phyloP scores from a whole-genome alignment of 2,797 vertebrate genomes.

The Avahi laniger region DNA sequence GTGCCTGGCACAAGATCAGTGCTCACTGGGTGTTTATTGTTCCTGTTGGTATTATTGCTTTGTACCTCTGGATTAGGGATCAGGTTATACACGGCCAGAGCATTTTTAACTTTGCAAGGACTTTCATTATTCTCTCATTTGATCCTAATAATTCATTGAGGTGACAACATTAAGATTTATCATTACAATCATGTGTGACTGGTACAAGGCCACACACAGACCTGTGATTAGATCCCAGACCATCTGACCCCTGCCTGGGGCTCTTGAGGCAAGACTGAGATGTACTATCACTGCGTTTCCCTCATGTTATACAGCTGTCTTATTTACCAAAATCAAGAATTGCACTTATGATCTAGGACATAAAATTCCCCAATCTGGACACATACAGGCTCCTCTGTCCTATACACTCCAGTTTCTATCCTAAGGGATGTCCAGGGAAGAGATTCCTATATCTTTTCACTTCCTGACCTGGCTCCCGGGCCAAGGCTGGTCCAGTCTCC shows the following conservation, averaged over 20 bases:
- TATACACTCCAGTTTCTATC: background rate
- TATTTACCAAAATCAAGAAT: slow-evolving; percentile 10
- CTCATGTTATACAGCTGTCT: background rate
- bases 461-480: background rate
- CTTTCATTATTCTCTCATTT: background rate
- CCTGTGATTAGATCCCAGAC: background rate
- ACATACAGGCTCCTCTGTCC: background rate
- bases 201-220: background rate
- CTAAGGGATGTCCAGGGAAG: background rate
- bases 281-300: background rate
- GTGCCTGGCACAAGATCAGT: background rate
- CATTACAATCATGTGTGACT: background rate
- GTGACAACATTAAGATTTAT: background rate
- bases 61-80: background rate
- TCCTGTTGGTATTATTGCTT: background rate
- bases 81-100: background rate
- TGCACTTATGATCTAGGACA: background rate
- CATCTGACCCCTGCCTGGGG: background rate
- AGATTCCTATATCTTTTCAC: background rate
- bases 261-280: background rate
- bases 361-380: background rate
- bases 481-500: background rate
- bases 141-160: background rate
- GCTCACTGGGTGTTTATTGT: background rate
- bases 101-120: background rate